Percentiles rank a stretch among this genome's conserved stretches.
Evolutionary conservation across 2,113 vertebrate species (phyloP).

Genomic region (Gyps fulvus): DNA sequence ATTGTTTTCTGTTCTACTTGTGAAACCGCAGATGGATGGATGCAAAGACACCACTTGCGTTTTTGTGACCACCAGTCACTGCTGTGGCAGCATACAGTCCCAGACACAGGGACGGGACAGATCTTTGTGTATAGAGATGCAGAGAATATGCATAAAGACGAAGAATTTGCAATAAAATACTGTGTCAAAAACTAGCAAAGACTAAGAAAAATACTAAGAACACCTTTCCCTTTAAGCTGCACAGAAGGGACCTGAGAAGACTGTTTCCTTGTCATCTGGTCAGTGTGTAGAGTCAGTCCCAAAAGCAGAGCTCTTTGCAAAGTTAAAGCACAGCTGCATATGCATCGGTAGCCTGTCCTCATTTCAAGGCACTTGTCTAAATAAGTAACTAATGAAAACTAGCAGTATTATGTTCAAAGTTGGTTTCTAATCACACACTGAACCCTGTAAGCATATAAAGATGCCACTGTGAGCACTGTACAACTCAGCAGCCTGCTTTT

Average conservation of each 20-base stretch:
- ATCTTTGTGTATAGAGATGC: rapidly evolving
- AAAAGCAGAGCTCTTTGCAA: not conserved
- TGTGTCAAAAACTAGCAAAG: not conserved
- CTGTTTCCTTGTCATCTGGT: not conserved
- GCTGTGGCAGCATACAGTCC: not conserved
- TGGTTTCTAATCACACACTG: not conserved
- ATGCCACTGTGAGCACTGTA: constrained; percentile 2
- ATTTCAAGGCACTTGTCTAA: not conserved
- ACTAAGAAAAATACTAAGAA: not conserved
- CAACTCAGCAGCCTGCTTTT: not conserved
- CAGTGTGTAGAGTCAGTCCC: not conserved
- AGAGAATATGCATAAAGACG: rapidly evolving
- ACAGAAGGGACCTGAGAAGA: not conserved
- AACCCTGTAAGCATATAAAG: not conserved
- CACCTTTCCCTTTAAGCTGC: not conserved
- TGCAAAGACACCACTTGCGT: not conserved
- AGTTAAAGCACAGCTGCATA: not conserved
- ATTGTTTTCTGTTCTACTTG: not conserved
- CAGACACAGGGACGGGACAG: not conserved
- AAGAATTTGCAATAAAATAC: not conserved
- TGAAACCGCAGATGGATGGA: not conserved
- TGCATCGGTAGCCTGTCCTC: not conserved
- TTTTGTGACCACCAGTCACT: not conserved
- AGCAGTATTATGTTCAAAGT: not conserved
- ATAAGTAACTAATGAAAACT: not conserved